Evolutionary conservation across 2,888 invertebrate genomes (phyloP).

Genomic region (Kuschelorhynchus macadamiae): DNA sequence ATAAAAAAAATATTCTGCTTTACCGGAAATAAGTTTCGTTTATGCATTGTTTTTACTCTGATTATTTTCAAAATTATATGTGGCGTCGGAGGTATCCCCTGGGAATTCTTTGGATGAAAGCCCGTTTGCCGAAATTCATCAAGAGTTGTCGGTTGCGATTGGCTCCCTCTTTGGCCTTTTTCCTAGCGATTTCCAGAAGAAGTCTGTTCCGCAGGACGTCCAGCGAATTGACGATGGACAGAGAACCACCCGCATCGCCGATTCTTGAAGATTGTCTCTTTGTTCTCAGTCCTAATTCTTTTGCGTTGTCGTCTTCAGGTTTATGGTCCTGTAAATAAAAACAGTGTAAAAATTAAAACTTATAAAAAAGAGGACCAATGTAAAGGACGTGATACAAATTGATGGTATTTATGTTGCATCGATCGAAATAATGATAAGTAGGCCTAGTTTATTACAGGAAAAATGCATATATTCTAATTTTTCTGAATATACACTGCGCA

Average conservation of each 20-base stretch:
- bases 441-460: too few relatives aligned
- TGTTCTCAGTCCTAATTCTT: constrained; percentile 19
- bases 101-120: constrained; percentile 35
- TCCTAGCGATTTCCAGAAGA: constrained; percentile 85
- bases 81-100: constrained; percentile 12
- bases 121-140: constrained; percentile 83
- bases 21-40: not conserved
- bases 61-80: constrained; percentile 14
- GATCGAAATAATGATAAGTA: too few relatives aligned
- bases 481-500: too few relatives aligned
- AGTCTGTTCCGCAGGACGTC: constrained; percentile 88
- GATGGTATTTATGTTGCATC: too few relatives aligned
- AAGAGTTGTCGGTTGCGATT: constrained; percentile 82
- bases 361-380: too few relatives aligned
- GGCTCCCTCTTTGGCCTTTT: constrained; percentile 84
- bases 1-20: too few relatives aligned
- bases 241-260: constrained; percentile 60
- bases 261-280: constrained; percentile 55
- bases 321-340: constrained; percentile 20
- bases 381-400: too few relatives aligned
- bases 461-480: too few relatives aligned
- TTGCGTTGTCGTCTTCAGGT: not conserved
- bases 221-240: constrained; percentile 90
- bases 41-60: not conserved
- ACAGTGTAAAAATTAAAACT: not conserved